These are phyloP conservation scores for Neosilurus mollespiculum DNA, from an alignment of 2,797 vertebrate species.

Conservation along the genomic window DNA sequence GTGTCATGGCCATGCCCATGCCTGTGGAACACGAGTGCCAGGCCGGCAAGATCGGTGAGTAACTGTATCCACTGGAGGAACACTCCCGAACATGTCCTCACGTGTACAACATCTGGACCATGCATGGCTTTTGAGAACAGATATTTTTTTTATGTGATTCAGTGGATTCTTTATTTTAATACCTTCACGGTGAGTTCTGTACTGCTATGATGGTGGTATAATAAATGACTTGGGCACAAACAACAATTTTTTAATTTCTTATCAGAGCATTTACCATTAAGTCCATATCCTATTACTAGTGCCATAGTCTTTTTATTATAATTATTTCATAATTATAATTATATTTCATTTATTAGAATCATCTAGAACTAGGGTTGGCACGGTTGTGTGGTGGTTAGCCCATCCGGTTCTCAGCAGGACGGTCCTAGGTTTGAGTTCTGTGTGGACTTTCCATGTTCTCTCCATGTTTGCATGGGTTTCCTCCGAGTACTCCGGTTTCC, in stretches of 20 bases:
- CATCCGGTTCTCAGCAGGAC: no score
- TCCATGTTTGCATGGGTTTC: no score
- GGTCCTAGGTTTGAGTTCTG: no score
- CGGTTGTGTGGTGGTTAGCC: no score
- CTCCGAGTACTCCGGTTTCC: no score
- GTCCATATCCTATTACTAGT: background rate
- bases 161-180: background rate
- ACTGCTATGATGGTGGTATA: background rate
- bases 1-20: slow-evolving; percentile 85
- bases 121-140: background rate
- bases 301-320: no score
- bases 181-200: background rate
- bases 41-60: slow-evolving; percentile 86
- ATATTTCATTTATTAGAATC: background rate
- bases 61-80: background rate
- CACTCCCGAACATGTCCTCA: background rate
- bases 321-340: background rate
- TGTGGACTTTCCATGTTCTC: no score
- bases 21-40: slow-evolving; percentile 85
- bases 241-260: background rate
- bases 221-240: background rate
- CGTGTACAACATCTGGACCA: slow-evolving; percentile 7
- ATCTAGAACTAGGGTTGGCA: no score
- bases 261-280: no score
- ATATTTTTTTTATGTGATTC: background rate